Base-by-base conservation (phyloP, 2,888 invertebrate genomes). In the Heliconius cydno region DNA sequence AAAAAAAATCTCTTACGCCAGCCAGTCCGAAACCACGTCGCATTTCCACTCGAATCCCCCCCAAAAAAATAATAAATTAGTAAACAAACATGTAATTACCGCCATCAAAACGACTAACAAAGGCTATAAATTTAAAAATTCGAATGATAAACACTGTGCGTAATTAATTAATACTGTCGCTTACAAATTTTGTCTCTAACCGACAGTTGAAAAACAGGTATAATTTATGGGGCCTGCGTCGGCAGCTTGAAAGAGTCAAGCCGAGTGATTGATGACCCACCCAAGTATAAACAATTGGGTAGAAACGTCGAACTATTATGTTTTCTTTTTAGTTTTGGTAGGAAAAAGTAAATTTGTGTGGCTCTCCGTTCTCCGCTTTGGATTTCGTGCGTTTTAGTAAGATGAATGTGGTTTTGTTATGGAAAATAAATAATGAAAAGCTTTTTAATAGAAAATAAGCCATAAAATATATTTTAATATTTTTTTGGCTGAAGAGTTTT, bases 161-260 rank as follows among this genome's bases (percentile, higher is more conserved):
- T 91, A 89, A 92, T 92, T 92, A 92, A 93, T 93, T 92, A 92
- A 90, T 89, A 89, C 87, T 90, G 91, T 91, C 90, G 89, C 91
- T 90, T 90, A 92, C 92, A 92, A 93, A 92, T 92, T 92, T 90
- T 89, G 92, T 92, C 91, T 90, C 88, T 89, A 88, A 88, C 86
- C 88, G 91, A 91, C 92, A 90, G 90, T 87, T 83, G 91, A 92
- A 93, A 93, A 92, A 92, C 90, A 87, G 88, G 86, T 84, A 85
- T 92, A 92, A 94, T 93, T 93, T 93, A 94, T 92, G 90, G 91
- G 87, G 91, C 90, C 91, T 91, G 86, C 85, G 84, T 85, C 92
- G 93, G 92, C 94, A 93, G 94, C 94, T 94, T 94, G 94, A 94
- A 94, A 94, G 94, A 94, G 94, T 93, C 94, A 92, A 90, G 91